phyloP scores from a whole-genome alignment of 2,888 invertebrate species.

The Neoaliturus tenellus region DNA sequence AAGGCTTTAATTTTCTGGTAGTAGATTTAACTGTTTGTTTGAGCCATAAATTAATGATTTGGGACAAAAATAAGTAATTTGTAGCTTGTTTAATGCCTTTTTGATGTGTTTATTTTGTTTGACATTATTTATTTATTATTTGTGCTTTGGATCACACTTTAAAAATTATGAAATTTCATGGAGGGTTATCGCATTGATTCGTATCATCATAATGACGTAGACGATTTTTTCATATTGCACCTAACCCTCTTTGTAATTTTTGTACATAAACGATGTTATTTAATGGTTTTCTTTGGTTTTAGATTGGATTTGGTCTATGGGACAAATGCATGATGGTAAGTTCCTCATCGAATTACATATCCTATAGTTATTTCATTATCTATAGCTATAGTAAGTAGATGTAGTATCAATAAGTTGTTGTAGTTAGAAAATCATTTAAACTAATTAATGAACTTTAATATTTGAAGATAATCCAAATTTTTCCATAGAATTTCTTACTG shows the following conservation, averaged over 20 bases:
- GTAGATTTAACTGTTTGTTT: no score
- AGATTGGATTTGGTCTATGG: slow-evolving; percentile 99
- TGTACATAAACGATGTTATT: slow-evolving; percentile 35
- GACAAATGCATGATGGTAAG: slow-evolving; percentile 98
- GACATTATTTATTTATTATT: neutral
- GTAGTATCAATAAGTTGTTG: neutral
- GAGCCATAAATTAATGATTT: no score
- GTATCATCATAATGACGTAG: neutral
- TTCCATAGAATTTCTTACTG: no score
- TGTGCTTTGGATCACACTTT: slow-evolving; percentile 49
- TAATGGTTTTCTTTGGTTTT: slow-evolving; percentile 74
- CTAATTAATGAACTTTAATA: no score
- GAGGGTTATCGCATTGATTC: slow-evolving; percentile 61
- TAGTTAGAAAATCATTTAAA: no score
- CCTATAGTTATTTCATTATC: neutral
- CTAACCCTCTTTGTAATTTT: neutral
- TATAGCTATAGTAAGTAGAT: neutral
- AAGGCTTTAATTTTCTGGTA: no score
- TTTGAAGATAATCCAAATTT: no score
- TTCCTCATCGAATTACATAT: slow-evolving; percentile 69
- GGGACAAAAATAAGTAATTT: no score
- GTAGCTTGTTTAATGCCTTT: neutral
- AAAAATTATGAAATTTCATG: slow-evolving; percentile 70
- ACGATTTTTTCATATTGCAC: neutral
- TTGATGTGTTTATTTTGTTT: neutral